Evolutionary conservation across 2,797 vertebrate genomes (phyloP), one percentile per base, ranked within the genome.

Genomic region (Varecia variegata): DNA sequence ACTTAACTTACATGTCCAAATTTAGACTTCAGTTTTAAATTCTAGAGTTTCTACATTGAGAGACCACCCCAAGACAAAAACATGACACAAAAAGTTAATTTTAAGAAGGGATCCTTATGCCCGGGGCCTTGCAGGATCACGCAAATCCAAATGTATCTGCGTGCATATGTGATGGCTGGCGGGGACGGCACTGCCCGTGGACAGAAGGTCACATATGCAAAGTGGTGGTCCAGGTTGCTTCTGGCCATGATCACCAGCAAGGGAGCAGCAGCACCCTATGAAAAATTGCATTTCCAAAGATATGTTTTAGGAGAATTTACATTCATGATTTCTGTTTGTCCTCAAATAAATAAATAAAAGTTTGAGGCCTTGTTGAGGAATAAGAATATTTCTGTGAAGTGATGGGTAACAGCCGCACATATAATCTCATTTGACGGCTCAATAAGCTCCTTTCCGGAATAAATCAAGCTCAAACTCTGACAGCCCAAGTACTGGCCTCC

Each of bases 401-500:
- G 95, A 95, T 50, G 88, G 73, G 77, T 65, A 96, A 56, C 96
- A 97, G 95, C 67, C 45, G 6, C 17, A 32, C 77, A 88, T 2
- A 1, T 93, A 92, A 97, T 94, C 94, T 97, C 93, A 92, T 86
- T 91, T 95, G 97, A 97, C 14, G 8, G 94, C 84, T 94, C 95
- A 94, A 87, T 94, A 90, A 93, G 70, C 83, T 3, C 1, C 90
- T 71, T 88, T 93, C 95, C 5, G 0, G 93, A 93, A 93, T 97
- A 95, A 97, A 96, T 96, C 93, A 92, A 86, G 90, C 60, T 77
- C 15, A 21, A 40, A 9, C 74, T 93, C 43, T 45, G 43, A 38
- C 35, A 54, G 62, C 67, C 5, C 21, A 50, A 20, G 68, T 5
- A 27, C 65, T n/a, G 70, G 90, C 67, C 67, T 52, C 80, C 62